Conservation (phyloP, 1,140 invertebrate genomes). For the Amphibalanus amphitrite region DNA sequence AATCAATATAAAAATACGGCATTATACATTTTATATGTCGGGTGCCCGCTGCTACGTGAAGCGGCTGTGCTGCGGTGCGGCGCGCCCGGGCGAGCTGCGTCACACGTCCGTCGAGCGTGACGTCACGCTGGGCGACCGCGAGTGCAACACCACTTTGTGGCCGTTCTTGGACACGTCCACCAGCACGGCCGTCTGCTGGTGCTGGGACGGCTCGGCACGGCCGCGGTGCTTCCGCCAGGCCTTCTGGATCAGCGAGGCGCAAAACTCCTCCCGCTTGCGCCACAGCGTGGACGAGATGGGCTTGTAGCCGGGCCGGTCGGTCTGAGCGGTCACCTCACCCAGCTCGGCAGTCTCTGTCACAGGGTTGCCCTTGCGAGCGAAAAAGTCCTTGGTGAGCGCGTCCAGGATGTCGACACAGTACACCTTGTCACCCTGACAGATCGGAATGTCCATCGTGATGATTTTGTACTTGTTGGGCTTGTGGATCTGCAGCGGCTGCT, state of each 20-base stretch:
- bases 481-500: conserved; percentile 84
- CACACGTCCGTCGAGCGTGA: conserved; percentile 63
- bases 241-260: conserved; percentile 82
- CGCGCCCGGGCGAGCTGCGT: conserved; percentile 26
- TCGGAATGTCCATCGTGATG: conserved; percentile 94
- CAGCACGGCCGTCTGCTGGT: conserved; percentile 52
- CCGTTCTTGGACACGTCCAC: conserved; percentile 65
- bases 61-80: not conserved
- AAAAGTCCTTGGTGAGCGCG: conserved; percentile 73
- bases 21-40: not conserved
- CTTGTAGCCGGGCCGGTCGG: conserved; percentile 72
- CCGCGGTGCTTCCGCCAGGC: conserved; percentile 44
- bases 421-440: conserved; percentile 89
- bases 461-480: conserved; percentile 99
- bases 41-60: not conserved
- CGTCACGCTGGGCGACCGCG: conserved; percentile 58
- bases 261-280: conserved; percentile 89
- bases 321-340: conserved; percentile 48
- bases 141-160: conserved; percentile 73
- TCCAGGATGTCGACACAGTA: conserved; percentile 96
- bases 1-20: conserved; percentile 2
- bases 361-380: conserved; percentile 63
- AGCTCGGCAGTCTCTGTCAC: conserved; percentile 73
- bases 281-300: conserved; percentile 81
- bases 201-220: conserved; percentile 23